These are phyloP conservation scores for Mustela lutreola DNA, from an alignment of 2,113 vertebrate species.

Conservation along the genomic window DNA sequence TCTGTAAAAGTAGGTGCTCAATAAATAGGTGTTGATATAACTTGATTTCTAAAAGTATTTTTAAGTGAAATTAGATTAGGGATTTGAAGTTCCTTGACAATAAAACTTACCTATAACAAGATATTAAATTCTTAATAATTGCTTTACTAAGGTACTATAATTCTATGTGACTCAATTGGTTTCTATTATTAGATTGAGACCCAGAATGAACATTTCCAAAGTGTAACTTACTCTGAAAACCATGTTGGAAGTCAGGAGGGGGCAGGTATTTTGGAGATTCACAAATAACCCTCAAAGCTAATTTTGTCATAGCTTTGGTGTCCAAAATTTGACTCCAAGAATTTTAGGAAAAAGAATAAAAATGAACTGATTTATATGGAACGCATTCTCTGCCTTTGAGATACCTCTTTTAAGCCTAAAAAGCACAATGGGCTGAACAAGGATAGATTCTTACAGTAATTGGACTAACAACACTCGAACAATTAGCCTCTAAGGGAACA, in stretches of 20 bases:
- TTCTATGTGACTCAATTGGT: not conserved
- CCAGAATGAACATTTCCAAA: slow-evolving; percentile 1
- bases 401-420: not conserved
- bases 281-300: not conserved
- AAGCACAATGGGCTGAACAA: not conserved
- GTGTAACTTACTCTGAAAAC: not conserved
- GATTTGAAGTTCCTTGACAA: slow-evolving; percentile 42
- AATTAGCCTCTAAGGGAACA: not conserved
- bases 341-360: slow-evolving; percentile 47
- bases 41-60: slow-evolving; percentile 44
- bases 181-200: slow-evolving; percentile 34
- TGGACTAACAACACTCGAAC: not conserved
- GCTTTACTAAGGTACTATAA: not conserved
- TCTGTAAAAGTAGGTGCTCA: slow-evolving; percentile 8
- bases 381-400: not conserved
- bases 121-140: slow-evolving; percentile 54
- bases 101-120: slow-evolving; percentile 7
- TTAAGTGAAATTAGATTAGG: slow-evolving; percentile 50
- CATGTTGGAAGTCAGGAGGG: not conserved
- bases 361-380: not conserved
- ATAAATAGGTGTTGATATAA: slow-evolving; percentile 2
- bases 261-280: slow-evolving; percentile 22
- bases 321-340: not conserved
- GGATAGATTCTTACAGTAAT: not conserved
- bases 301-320: not conserved